Percentiles rank a stretch among this genome's conserved stretches.
Conservation (phyloP, 1,140 invertebrate genomes). For the Pristionchus pacificus region DNA sequence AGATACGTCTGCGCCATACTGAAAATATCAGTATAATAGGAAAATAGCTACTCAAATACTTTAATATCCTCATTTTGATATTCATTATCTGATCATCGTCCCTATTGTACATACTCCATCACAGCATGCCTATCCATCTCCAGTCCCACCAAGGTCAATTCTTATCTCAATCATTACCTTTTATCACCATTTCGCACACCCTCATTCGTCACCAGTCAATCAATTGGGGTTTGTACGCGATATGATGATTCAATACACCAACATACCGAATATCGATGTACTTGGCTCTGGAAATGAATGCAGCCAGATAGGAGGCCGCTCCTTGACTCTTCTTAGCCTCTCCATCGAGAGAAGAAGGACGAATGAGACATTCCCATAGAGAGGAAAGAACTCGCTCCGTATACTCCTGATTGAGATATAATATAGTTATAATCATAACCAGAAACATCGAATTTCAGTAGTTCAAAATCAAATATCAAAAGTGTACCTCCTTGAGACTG, state of each 20-base stretch:
- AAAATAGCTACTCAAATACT: no score
- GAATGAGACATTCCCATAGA: conserved; percentile 25
- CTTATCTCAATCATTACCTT: no score
- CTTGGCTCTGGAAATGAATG: conserved; percentile 31
- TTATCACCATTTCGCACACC: no score
- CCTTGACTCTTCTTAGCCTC: conserved; percentile 33
- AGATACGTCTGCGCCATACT: not conserved
- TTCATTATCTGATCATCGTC: no score
- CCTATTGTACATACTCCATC: no score
- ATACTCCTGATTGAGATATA: conserved; percentile 13
- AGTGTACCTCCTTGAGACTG: conserved; percentile 12
- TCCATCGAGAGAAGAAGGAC: conserved; percentile 11
- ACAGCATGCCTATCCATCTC: no score
- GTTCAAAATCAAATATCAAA: conserved; percentile 3
- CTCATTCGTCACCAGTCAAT: no score
- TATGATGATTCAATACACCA: no score
- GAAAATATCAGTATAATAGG: not conserved
- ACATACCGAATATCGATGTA: conserved; percentile 28
- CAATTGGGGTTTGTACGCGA: no score
- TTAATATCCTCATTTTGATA: no score
- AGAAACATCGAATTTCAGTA: no score
- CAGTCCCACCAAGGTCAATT: no score
- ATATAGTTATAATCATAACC: not conserved
- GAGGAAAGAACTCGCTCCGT: conserved; percentile 3
- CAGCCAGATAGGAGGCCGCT: conserved; percentile 34